Percentiles rank a stretch among this genome's conserved stretches.
These are phyloP conservation scores for Gyrodactylus bullatarudis DNA, from an alignment of 1,140 invertebrate species.

Conservation along the genomic window DNA sequence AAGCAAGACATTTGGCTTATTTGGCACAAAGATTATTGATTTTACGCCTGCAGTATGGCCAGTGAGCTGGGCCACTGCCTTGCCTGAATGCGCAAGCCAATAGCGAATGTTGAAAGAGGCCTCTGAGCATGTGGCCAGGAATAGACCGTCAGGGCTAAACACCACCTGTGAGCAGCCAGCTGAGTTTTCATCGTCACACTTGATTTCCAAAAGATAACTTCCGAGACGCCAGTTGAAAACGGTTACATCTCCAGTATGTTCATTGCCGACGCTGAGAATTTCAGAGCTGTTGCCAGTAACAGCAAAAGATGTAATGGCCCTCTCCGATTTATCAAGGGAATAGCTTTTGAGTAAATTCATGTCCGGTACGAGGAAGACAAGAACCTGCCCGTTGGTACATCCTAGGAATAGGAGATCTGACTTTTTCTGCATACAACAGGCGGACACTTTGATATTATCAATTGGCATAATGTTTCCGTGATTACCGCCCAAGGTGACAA, in stretches of 20 bases:
- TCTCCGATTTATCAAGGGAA: background rate
- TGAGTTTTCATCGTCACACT: background rate
- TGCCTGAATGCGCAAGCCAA: background rate
- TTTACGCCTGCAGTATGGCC: background rate
- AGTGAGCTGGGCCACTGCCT: background rate
- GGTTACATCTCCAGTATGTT: background rate
- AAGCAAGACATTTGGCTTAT: slow-evolving; percentile 25
- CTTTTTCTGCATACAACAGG: background rate
- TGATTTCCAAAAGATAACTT: background rate
- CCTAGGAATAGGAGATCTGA: background rate
- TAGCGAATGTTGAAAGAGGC: background rate
- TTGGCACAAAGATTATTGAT: background rate
- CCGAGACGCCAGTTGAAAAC: background rate
- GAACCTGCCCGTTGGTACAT: background rate
- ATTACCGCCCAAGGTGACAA: background rate
- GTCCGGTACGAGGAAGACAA: background rate
- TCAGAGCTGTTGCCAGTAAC: background rate
- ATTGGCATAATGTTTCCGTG: background rate
- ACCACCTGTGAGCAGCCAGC: background rate
- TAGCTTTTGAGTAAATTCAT: background rate
- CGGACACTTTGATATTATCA: background rate
- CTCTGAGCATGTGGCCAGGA: background rate
- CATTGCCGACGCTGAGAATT: background rate
- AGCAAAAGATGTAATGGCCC: background rate
- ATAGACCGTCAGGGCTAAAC: background rate